Evolutionary conservation across 2,888 invertebrate genomes (phyloP).

Genomic region (Anarsia innoxiella): DNA sequence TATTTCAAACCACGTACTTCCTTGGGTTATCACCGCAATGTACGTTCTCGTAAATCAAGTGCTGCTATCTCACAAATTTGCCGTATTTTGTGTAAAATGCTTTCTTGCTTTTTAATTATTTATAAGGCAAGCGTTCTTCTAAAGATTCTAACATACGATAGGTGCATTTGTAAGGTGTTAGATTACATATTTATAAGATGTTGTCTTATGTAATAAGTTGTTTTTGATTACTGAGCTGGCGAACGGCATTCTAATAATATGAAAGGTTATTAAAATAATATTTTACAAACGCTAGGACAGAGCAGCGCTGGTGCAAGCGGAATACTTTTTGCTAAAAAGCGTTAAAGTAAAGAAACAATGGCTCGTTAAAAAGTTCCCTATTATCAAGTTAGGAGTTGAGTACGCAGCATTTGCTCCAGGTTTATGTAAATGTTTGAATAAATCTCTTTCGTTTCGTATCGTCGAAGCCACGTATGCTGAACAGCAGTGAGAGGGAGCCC

Average conservation of each 20-base stretch:
- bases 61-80: slow-evolving; percentile 22
- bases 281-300: too few relatives aligned
- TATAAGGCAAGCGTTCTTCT: not conserved
- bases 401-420: slow-evolving; percentile 11
- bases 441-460: slow-evolving; percentile 11
- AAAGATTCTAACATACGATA: too few relatives aligned
- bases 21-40: slow-evolving; percentile 31
- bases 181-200: too few relatives aligned
- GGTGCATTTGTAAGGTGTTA: too few relatives aligned
- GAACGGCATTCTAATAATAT: too few relatives aligned
- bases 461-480: slow-evolving; percentile 3
- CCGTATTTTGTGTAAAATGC: not conserved
- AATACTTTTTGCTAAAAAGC: too few relatives aligned
- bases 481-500: not conserved
- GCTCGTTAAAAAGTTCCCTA: not conserved
- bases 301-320: too few relatives aligned
- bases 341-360: not conserved
- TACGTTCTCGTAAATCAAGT: slow-evolving; percentile 30
- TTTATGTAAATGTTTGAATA: slow-evolving; percentile 16
- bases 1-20: slow-evolving; percentile 27
- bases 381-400: slow-evolving; percentile 1
- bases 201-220: too few relatives aligned
- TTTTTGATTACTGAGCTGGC: too few relatives aligned
- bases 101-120: not conserved
- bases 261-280: too few relatives aligned